Evolutionary conservation across 1,140 invertebrate species (phyloP).

Genomic region (Drosophila triauraria): DNA sequence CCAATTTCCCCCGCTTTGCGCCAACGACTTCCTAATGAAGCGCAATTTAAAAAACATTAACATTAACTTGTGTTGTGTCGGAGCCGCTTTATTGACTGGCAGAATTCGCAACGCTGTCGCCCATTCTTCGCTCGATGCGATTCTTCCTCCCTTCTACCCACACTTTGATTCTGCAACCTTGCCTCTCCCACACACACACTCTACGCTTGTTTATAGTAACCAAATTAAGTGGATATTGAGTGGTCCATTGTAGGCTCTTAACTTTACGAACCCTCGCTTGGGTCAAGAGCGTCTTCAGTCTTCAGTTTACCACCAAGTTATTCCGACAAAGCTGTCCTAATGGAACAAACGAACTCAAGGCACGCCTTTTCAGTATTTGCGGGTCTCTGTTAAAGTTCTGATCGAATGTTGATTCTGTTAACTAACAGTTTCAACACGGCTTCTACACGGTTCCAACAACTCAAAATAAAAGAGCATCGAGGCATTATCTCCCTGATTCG

Average conservation of each 20-base stretch:
- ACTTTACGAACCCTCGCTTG: conserved; percentile 25
- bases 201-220: conserved; percentile 35
- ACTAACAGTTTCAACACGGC: background rate
- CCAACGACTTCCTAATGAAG: conserved; percentile 58
- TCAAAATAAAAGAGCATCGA: conserved; percentile 4
- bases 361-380: conserved; percentile 1
- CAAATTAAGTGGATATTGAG: conserved; percentile 30
- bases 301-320: background rate
- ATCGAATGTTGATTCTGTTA: conserved; percentile 15
- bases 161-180: conserved; percentile 71
- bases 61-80: conserved; percentile 49
- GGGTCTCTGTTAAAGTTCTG: background rate
- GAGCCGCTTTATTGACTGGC: conserved; percentile 49
- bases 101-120: conserved; percentile 57
- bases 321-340: background rate
- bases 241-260: conserved; percentile 24
- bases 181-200: conserved; percentile 34
- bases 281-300: conserved; percentile 28
- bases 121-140: conserved; percentile 11
- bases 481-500: conserved; percentile 3
- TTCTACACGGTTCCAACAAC: conserved; percentile 3
- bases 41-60: conserved; percentile 69
- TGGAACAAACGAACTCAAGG: background rate
- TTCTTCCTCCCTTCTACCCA: conserved; percentile 62
- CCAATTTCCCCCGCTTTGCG: conserved; percentile 48